Percentiles rank a stretch among this genome's conserved stretches.
phyloP scores from a whole-genome alignment of 53 echinoderm and acorn worm genomes.

The Crossaster papposus region DNA sequence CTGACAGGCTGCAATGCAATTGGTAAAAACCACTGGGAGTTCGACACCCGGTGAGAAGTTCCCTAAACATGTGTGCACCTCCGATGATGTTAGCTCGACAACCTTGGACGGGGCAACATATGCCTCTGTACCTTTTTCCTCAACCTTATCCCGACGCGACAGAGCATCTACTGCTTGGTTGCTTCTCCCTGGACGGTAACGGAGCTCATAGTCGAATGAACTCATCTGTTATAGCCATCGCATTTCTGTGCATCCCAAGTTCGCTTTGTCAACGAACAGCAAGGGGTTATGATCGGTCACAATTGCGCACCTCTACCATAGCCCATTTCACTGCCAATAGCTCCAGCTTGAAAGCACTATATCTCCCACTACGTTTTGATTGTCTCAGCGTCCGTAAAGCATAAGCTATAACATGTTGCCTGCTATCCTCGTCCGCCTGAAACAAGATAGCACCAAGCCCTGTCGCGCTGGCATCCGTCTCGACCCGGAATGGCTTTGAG shows the following conservation, averaged over 20 bases:
- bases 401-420: slow-evolving; percentile 34
- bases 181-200: not conserved
- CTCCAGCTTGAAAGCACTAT: slow-evolving; percentile 55
- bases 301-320: slow-evolving; percentile 1
- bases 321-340: slow-evolving; percentile 55
- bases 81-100: no score
- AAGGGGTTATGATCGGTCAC: slow-evolving; percentile 58
- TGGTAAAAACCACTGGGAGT: not conserved
- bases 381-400: slow-evolving; percentile 37
- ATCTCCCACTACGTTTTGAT: slow-evolving; percentile 48
- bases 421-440: slow-evolving; percentile 17
- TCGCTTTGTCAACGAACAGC: slow-evolving; percentile 43
- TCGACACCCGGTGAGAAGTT: not conserved
- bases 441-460: slow-evolving; percentile 58
- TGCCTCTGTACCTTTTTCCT: not conserved
- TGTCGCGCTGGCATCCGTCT: slow-evolving; percentile 51
- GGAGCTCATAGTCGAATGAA: slow-evolving; percentile 15
- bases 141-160: not conserved
- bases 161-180: slow-evolving; percentile 31
- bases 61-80: not conserved
- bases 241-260: slow-evolving; percentile 45
- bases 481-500: slow-evolving; percentile 29
- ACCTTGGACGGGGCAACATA: not conserved
- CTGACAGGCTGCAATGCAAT: slow-evolving; percentile 6
- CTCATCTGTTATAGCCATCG: slow-evolving; percentile 29